A percentile compares a stretch with the other conserved stretches of the same genome.
Evolutionary conservation across 2,113 vertebrate genomes (phyloP).

Genomic region (Gavia stellata): DNA sequence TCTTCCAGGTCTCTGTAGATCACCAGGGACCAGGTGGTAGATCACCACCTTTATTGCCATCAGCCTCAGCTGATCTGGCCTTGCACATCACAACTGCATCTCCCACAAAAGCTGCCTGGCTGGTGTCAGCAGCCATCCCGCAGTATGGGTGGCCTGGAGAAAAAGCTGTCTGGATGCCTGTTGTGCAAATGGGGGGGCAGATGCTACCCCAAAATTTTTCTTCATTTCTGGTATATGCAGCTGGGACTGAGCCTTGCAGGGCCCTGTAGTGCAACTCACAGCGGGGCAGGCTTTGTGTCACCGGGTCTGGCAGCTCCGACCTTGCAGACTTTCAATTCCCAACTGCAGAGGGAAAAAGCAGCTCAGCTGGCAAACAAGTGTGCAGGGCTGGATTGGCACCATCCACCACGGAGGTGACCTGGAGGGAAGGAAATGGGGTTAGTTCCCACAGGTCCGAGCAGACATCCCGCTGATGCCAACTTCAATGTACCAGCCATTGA

Average conservation of each 20-base stretch:
- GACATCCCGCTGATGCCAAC: background rate
- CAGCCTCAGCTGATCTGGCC: background rate
- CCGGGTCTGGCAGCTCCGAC: background rate
- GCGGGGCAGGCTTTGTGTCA: background rate
- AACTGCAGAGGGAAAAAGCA: background rate
- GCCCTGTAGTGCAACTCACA: background rate
- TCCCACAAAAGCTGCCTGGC: background rate
- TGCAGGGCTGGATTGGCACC: background rate
- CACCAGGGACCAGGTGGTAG: background rate
- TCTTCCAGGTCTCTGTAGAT: background rate
- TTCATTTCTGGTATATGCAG: background rate
- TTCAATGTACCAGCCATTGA: background rate
- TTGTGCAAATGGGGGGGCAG: background rate
- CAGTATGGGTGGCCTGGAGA: background rate
- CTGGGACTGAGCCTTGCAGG: background rate
- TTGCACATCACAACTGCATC: background rate
- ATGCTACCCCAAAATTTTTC: background rate
- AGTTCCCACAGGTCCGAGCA: background rate
- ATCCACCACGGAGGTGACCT: background rate
- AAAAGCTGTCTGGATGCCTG: background rate
- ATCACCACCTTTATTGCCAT: background rate
- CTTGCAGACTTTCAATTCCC: background rate
- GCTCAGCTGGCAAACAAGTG: background rate
- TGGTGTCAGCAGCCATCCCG: background rate
- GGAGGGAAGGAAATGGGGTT: background rate